These are phyloP conservation scores for Saxidomus purpurata DNA, from an alignment of 1,140 invertebrate species.

Conservation along the genomic window DNA sequence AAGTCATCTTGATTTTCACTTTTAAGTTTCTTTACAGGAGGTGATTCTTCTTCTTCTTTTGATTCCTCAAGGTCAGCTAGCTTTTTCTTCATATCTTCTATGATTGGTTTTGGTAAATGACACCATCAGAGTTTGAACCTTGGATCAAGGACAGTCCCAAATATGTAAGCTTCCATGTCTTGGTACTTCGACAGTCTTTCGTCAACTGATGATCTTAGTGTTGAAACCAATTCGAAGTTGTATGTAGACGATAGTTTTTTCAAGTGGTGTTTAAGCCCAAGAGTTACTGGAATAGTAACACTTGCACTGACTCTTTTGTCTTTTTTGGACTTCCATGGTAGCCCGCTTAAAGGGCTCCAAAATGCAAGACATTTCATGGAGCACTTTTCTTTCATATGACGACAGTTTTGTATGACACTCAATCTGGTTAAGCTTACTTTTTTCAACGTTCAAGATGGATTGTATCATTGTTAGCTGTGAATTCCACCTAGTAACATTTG, in stretches of 20 bases:
- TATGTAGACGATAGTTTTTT: slow-evolving; percentile 25
- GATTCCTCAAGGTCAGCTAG: neutral
- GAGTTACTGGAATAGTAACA: slow-evolving; percentile 29
- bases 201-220: slow-evolving; percentile 19
- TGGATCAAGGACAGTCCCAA: slow-evolving; percentile 52
- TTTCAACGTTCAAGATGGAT: neutral
- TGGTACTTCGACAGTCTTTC: neutral
- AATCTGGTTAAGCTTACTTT: neutral
- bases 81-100: slow-evolving; percentile 8
- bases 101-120: neutral
- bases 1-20: neutral
- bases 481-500: slow-evolving; percentile 27
- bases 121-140: slow-evolving; percentile 50
- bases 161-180: slow-evolving; percentile 20
- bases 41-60: neutral
- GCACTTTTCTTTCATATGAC: neutral
- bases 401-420: neutral
- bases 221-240: slow-evolving; percentile 44
- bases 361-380: slow-evolving; percentile 33
- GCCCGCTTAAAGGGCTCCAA: slow-evolving; percentile 58
- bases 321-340: slow-evolving; percentile 43
- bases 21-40: neutral
- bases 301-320: slow-evolving; percentile 41
- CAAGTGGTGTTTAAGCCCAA: slow-evolving; percentile 28
- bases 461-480: slow-evolving; percentile 36